Evolutionary conservation across 2,113 vertebrate genomes (phyloP).

Genomic region (Myrmecophaga tridactyla): DNA sequence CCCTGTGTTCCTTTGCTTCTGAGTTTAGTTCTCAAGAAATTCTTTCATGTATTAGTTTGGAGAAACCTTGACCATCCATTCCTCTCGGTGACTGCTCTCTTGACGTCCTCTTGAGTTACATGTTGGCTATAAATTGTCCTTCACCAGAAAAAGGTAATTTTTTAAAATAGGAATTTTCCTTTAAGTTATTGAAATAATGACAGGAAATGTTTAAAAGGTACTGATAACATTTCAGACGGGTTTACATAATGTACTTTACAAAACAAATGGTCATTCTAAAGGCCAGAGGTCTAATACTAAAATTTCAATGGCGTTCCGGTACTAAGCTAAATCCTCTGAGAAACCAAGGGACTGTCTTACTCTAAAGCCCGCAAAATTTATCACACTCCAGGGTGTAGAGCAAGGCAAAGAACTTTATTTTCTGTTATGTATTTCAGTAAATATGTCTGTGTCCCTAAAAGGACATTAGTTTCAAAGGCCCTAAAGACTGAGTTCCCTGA

Average conservation of each 20-base stretch:
- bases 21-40: conserved; percentile 59
- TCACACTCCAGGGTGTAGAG: conserved; percentile 60
- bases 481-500: conserved; percentile 40
- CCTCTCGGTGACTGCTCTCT: conserved; percentile 33
- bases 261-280: conserved; percentile 65
- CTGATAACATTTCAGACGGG: conserved; percentile 57
- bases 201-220: conserved; percentile 59
- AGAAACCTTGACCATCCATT: conserved; percentile 38
- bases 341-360: conserved; percentile 43
- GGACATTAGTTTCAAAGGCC: conserved; percentile 62
- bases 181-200: conserved; percentile 68
- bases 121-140: conserved; percentile 55
- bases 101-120: conserved; percentile 46
- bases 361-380: conserved; percentile 53
- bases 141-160: conserved; percentile 31
- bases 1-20: conserved; percentile 35
- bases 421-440: conserved; percentile 61
- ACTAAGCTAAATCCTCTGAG: conserved; percentile 59
- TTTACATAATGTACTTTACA: conserved; percentile 55
- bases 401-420: conserved; percentile 66
- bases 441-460: conserved; percentile 67
- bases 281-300: conserved; percentile 50
- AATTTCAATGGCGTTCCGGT: conserved; percentile 47
- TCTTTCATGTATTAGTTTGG: conserved; percentile 48
- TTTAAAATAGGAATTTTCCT: conserved; percentile 60